Conservation (phyloP, 2,888 invertebrate species). For the Lypha dubia region DNA sequence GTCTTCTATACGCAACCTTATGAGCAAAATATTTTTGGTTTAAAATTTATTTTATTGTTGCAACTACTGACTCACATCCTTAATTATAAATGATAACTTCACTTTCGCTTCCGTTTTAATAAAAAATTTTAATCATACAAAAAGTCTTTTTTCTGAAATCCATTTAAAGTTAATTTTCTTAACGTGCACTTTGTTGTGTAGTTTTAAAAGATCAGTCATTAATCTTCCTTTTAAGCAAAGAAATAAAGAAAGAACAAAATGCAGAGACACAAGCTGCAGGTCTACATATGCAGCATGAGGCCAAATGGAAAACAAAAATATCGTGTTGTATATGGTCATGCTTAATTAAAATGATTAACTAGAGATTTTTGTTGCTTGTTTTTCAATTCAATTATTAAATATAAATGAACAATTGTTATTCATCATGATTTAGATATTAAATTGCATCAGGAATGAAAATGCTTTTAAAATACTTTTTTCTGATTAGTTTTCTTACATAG, state of each 20-base stretch:
- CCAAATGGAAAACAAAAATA: conserved; percentile 8
- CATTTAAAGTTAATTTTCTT: conserved; percentile 34
- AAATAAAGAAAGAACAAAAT: not conserved
- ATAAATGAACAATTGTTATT: conserved; percentile 58
- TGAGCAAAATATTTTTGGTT: conserved; percentile 16
- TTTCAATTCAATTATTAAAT: not conserved
- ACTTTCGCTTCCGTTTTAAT: conserved; percentile 47
- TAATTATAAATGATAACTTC: conserved; percentile 52
- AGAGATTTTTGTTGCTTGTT: conserved; percentile 41
- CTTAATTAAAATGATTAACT: conserved; percentile 70
- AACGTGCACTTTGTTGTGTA: not conserved
- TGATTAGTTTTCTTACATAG: not conserved
- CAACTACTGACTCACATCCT: conserved; percentile 42
- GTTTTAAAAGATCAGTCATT: conserved; percentile 29
- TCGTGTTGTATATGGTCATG: conserved; percentile 69
- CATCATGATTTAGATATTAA: conserved; percentile 32
- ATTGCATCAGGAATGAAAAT: not conserved
- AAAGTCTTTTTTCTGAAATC: not conserved
- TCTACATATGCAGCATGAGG: conserved; percentile 7
- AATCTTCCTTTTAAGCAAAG: conserved; percentile 35
- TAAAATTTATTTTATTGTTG: conserved; percentile 6
- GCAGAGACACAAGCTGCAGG: not conserved
- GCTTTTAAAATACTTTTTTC: not conserved
- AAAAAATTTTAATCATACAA: conserved; percentile 1
- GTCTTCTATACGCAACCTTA: not conserved